Base-by-base conservation (phyloP, 2,797 vertebrate species). In the Siniperca obscura region DNA sequence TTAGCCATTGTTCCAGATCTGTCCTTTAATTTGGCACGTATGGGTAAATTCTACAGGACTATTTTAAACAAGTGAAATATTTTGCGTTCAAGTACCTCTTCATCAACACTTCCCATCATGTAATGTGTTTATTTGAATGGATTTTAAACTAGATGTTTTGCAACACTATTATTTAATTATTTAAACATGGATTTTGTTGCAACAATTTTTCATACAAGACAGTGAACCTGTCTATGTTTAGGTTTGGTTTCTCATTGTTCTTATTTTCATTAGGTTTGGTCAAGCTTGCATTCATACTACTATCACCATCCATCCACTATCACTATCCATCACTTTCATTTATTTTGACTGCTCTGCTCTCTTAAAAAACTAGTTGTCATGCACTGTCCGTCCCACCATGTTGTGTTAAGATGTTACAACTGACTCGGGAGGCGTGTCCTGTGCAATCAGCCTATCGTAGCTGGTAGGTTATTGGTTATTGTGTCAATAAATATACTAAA, bases 1-100 rank as follows among this genome's bases (percentile, higher is more conserved):
- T 6, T 7, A 14, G 19, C 17, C 55, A 19, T 34, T 66, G 27
- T 16, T 56, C 25, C 14, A 8, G 7, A n/a, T 36, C 14, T 11
- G 3, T 42, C n/a, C 13, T 74, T 57, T 64, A 10, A 59, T 64
- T 30, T 55, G 30, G 60, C 21, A 50, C 11, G 1, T 57, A 7
- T 46, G 27, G 52, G 12, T 50, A 11, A 11, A 48, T n/a, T 22
- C 7, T 56, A 22, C 30, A 61, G 11, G 10, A 21, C n/a, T 25
- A 12, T 64, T 42, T 66, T 50, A 76, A 71, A 50, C 30, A 40
- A 25, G 22, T 21, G 38, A 42, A 34, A 52, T 75, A 34, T 57
- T 65, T 50, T 55, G 6, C 17, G 34, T 14, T 21, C 0, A 7
- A 60, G 8, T 14, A 21, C 14, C 4, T 17, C 21, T 38, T 27